Evolutionary conservation across 2,888 invertebrate genomes (phyloP).

Genomic region (Cotesia congregata): DNA sequence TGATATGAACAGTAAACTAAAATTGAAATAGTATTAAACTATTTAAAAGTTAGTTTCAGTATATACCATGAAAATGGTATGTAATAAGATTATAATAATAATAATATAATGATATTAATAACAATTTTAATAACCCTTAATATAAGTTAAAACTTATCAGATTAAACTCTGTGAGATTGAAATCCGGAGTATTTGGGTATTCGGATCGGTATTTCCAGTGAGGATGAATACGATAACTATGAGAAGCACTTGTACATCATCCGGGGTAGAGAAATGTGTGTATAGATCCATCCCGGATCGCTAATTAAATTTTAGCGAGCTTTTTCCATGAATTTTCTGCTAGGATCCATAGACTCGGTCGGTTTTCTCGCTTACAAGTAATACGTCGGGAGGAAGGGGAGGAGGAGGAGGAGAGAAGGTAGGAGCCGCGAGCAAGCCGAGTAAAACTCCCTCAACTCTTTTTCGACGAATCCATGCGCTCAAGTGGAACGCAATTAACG

Average conservation of each 20-base stretch:
- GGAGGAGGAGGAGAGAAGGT: no score
- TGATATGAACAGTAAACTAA: no score
- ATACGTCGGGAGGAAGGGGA: no score
- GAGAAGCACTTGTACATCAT: not conserved
- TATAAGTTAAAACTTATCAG: not conserved
- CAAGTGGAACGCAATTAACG: slow-evolving; percentile 65
- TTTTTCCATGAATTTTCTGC: not conserved
- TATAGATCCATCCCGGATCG: not conserved
- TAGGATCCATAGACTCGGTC: not conserved
- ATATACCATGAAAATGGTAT: no score
- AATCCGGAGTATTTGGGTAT: not conserved
- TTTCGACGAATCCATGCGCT: slow-evolving; percentile 50
- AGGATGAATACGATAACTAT: not conserved
- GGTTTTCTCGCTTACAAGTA: no score
- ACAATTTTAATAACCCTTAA: not conserved
- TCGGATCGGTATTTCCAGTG: not conserved
- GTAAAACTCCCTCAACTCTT: slow-evolving; percentile 21
- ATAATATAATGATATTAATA: not conserved
- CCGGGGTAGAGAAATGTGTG: not conserved
- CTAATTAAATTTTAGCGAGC: not conserved
- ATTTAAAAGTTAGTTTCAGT: no score
- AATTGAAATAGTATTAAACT: no score
- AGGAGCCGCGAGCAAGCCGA: not conserved
- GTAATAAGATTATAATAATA: no score
- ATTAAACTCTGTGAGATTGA: not conserved